Conservation (phyloP, 1,140 invertebrate genomes). For the Pseudomyrmex dendroicus region DNA sequence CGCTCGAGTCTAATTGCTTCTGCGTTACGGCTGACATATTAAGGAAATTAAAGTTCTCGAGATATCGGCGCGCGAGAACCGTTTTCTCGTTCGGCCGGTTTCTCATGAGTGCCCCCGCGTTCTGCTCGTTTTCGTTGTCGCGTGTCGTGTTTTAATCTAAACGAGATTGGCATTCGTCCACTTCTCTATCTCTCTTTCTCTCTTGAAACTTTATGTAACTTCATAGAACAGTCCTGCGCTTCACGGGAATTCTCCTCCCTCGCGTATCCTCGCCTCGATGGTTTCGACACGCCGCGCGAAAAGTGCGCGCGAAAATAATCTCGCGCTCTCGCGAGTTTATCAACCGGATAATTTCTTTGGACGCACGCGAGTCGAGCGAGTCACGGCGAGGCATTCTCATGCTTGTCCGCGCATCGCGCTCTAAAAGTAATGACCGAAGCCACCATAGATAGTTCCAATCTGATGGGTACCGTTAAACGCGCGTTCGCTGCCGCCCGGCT, state of each 20-base stretch:
- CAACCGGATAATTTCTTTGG: conserved; percentile 28
- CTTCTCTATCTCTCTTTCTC: background rate
- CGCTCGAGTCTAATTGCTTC: conserved; percentile 76
- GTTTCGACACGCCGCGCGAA: background rate
- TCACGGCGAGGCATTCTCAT: conserved; percentile 27
- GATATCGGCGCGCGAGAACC: conserved; percentile 57
- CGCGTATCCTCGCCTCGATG: conserved; percentile 13
- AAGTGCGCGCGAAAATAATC: conserved; percentile 40
- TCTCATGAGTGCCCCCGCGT: conserved; percentile 31
- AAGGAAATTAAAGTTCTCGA: conserved; percentile 77
- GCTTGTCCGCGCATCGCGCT: conserved; percentile 6
- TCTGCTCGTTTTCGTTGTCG: conserved; percentile 8
- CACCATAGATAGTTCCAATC: conserved; percentile 66
- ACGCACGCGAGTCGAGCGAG: background rate
- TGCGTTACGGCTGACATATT: conserved; percentile 70
- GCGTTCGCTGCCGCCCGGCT: conserved; percentile 47
- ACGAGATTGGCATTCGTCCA: background rate
- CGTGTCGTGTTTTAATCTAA: conserved; percentile 16
- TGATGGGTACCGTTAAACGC: conserved; percentile 72
- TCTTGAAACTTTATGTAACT: background rate
- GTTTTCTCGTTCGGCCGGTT: conserved; percentile 67
- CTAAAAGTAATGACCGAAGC: conserved; percentile 51
- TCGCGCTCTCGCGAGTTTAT: conserved; percentile 41
- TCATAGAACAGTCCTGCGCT: conserved; percentile 37
- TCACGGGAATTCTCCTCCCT: too few relatives aligned